Evolutionary conservation across 2,888 invertebrate species (phyloP), one percentile per base, ranked within the genome.

Genomic region (Drosophila ustulata): DNA sequence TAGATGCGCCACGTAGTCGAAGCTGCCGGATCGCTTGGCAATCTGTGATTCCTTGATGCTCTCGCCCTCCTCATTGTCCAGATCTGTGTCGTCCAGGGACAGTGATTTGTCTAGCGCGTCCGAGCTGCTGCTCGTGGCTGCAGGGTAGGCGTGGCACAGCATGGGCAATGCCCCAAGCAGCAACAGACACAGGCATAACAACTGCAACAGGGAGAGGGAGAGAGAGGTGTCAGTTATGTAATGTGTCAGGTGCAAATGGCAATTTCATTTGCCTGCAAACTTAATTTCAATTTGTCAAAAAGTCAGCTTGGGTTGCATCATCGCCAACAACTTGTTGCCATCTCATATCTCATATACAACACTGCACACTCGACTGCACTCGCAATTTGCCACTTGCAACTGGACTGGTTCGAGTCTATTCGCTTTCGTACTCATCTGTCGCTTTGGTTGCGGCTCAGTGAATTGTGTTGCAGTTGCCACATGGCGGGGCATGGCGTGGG

Each of bases 21-120:
- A 91, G 66, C 92, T 90, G 53, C 92, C 92, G 8, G 92, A 92
- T 6, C 92, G 86, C 62, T 92, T 92, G 13, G 89, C 67, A 46
- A 92, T 88, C 65, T 90, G 88, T 39, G 90, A 89, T 0, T 91
- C 90, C 71, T 89, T 86, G 25, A 89, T 82, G 53, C 88, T 91
- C 66, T 89, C 90, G 34, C 90, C 86, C 39, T 90, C 79, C 11
- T 92, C 91, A 56, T 77, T 90, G 71, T 91, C 91, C 73, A 90
- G 82, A 56, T 87, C 81, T 41, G 85, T 88, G 56, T 91, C 90
- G 45, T 90, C 91, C 58, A 89, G 71, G 32, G 89, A 84, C 32
- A 88, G 67, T 4, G 85, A 81, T 61, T 82, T 89, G 18, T 91
- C 90, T 2, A 81, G 55, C 8, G 71, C 78, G 3, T 58, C 63